phyloP scores from a whole-genome alignment of 2,888 invertebrate genomes.

The Halictus quadricinctus region DNA sequence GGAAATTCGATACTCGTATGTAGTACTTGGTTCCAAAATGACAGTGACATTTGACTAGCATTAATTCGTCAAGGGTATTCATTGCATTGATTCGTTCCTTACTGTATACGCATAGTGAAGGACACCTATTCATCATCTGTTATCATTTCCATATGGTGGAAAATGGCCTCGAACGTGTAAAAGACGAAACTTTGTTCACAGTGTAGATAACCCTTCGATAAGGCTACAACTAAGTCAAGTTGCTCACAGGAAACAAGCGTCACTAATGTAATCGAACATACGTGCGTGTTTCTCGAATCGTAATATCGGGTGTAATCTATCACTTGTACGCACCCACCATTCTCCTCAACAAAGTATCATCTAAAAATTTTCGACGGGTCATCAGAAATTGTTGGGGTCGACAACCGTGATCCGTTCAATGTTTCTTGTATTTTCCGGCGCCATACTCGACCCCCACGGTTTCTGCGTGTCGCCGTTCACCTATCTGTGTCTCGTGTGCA shows the following conservation, averaged over 20 bases:
- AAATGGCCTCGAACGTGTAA: slow-evolving; percentile 11
- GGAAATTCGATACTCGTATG: background rate
- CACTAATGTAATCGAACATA: slow-evolving; percentile 33
- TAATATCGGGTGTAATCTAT: slow-evolving; percentile 54
- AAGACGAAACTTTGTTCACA: slow-evolving; percentile 21
- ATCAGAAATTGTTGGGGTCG: slow-evolving; percentile 44
- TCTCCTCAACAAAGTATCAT: slow-evolving; percentile 59
- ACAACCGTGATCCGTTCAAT: background rate
- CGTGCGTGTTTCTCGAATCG: slow-evolving; percentile 61
- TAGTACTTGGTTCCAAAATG: background rate
- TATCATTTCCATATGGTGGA: slow-evolving; percentile 22
- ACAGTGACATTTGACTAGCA: background rate
- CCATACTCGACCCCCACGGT: slow-evolving; percentile 40
- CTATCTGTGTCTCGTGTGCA: slow-evolving; percentile 80
- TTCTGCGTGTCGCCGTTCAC: slow-evolving; percentile 64
- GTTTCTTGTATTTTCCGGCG: slow-evolving; percentile 1
- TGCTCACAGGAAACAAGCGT: slow-evolving; percentile 45
- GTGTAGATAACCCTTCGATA: slow-evolving; percentile 10
- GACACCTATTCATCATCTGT: slow-evolving; percentile 9
- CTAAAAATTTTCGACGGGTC: slow-evolving; percentile 56
- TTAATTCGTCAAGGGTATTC: background rate
- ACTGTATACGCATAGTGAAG: slow-evolving; percentile 16
- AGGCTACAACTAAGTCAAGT: slow-evolving; percentile 21
- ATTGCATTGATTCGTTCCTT: slow-evolving; percentile 1
- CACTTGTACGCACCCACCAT: slow-evolving; percentile 49